Evolutionary conservation across 2,888 invertebrate species (phyloP).

Genomic region (Diarsia brunnea): DNA sequence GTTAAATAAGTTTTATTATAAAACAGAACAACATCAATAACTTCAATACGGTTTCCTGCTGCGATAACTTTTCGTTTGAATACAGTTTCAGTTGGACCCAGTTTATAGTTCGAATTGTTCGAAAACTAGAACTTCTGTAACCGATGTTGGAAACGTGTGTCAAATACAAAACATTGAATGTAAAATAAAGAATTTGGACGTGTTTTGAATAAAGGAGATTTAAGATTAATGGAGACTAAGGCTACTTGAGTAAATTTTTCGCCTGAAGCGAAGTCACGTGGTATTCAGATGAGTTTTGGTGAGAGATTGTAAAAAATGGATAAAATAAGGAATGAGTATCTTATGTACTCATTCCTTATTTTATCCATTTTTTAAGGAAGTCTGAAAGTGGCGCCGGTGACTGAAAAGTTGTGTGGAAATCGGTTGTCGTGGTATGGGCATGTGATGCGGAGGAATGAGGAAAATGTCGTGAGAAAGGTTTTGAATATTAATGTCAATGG

Average conservation of each 20-base stretch:
- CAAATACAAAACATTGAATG: slow-evolving; percentile 1
- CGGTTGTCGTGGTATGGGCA: too few relatives aligned
- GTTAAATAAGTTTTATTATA: slow-evolving; percentile 3
- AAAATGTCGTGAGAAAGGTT: too few relatives aligned
- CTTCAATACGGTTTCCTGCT: not conserved
- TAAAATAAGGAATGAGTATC: too few relatives aligned
- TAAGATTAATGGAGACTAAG: not conserved
- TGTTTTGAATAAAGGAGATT: slow-evolving; percentile 17
- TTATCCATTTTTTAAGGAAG: too few relatives aligned
- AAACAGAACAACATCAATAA: slow-evolving; percentile 9
- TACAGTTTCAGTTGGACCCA: slow-evolving; percentile 3
- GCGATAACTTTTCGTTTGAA: slow-evolving; percentile 17
- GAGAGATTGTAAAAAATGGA: too few relatives aligned
- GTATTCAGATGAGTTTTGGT: not conserved
- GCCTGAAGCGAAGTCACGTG: slow-evolving; percentile 12
- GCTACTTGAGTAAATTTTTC: slow-evolving; percentile 10
- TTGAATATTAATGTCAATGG: too few relatives aligned
- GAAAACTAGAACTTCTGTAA: slow-evolving; percentile 7
- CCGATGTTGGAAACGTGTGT: slow-evolving; percentile 19
- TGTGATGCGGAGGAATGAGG: too few relatives aligned
- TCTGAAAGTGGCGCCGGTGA: too few relatives aligned
- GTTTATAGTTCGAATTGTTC: slow-evolving; percentile 19
- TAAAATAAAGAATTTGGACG: slow-evolving; percentile 23
- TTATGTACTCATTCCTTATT: too few relatives aligned
- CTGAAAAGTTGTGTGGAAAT: too few relatives aligned